Percentiles rank a stretch among this genome's conserved stretches.
These are phyloP conservation scores for Drosophila suzukii DNA, from an alignment of 1,140 invertebrate genomes.

Conservation along the genomic window DNA sequence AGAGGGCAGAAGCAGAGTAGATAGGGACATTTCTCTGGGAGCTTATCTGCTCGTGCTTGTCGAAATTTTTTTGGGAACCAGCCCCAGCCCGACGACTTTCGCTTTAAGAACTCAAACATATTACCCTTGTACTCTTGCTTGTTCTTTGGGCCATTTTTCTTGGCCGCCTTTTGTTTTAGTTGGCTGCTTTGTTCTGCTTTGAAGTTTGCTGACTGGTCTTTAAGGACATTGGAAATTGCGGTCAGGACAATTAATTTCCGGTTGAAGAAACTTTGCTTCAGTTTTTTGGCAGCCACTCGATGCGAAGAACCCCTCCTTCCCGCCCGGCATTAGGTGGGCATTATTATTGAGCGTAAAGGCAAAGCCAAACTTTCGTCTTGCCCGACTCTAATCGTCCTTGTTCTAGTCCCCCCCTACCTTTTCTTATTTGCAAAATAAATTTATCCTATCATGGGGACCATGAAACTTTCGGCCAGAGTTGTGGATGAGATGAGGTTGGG, in stretches of 20 bases:
- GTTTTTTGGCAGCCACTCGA: constrained; percentile 69
- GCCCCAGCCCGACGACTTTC: constrained; percentile 22
- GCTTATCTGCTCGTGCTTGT: constrained; percentile 68
- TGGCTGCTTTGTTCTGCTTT: constrained; percentile 71
- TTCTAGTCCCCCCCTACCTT: constrained; percentile 1
- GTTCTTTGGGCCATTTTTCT: constrained; percentile 61
- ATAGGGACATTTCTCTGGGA: constrained; percentile 26
- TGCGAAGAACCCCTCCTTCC: constrained; percentile 1
- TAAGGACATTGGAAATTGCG: constrained; percentile 82
- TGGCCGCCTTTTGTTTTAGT: constrained; percentile 68
- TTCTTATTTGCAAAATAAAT: constrained; percentile 27
- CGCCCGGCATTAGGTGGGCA: constrained; percentile 26
- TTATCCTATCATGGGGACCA: constrained; percentile 31
- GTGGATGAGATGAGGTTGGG: neutral
- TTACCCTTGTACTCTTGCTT: constrained; percentile 72
- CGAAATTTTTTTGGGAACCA: constrained; percentile 53
- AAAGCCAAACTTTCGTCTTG: constrained; percentile 32
- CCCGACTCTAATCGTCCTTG: constrained; percentile 57
- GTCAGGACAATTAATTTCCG: constrained; percentile 81
- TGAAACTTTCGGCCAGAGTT: constrained; percentile 26
- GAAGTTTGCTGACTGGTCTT: constrained; percentile 78
- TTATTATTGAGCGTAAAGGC: constrained; percentile 59
- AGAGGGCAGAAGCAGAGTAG: neutral
- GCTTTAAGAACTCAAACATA: constrained; percentile 70
- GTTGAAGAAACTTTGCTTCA: constrained; percentile 75